A percentile compares a stretch with the other conserved stretches of the same genome.
phyloP scores from a whole-genome alignment of 2,113 vertebrate species.

The Zapus hudsonius region DNA sequence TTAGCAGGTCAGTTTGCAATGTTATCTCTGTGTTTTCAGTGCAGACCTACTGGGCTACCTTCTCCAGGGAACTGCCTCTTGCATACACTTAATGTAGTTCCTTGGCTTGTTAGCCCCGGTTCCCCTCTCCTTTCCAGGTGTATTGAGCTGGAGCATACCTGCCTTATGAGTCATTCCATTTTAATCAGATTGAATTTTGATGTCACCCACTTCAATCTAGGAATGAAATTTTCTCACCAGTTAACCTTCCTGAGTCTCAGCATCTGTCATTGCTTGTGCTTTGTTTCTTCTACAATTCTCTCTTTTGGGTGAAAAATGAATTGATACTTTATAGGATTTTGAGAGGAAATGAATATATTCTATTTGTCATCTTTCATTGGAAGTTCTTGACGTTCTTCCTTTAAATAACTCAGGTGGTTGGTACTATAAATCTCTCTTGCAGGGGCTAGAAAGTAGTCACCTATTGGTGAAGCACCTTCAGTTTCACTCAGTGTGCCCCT shows the following conservation, averaged over 20 bases:
- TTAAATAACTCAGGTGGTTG: not conserved
- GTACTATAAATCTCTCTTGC: not conserved
- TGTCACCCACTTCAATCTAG: not conserved
- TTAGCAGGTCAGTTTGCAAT: not conserved
- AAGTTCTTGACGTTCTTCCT: not conserved
- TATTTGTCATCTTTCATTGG: not conserved
- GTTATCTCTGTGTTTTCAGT: not conserved
- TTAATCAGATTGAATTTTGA: not conserved
- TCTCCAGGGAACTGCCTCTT: not conserved
- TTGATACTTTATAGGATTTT: not conserved
- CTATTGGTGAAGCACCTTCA: not conserved
- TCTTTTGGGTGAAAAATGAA: not conserved
- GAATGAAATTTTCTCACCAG: not conserved
- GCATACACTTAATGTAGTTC: not conserved
- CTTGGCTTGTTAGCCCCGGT: not conserved
- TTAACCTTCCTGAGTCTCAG: not conserved
- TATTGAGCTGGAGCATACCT: not conserved
- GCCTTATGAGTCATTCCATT: fast-evolving
- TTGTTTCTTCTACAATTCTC: not conserved
- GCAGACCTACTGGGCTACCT: too few species aligned
- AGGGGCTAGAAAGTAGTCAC: not conserved
- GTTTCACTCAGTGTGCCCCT: not conserved
- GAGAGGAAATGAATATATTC: not conserved
- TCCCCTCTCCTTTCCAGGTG: too few species aligned
- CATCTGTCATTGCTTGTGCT: not conserved